phyloP scores from a whole-genome alignment of 2,113 vertebrate species.

The Hippolais icterina region DNA sequence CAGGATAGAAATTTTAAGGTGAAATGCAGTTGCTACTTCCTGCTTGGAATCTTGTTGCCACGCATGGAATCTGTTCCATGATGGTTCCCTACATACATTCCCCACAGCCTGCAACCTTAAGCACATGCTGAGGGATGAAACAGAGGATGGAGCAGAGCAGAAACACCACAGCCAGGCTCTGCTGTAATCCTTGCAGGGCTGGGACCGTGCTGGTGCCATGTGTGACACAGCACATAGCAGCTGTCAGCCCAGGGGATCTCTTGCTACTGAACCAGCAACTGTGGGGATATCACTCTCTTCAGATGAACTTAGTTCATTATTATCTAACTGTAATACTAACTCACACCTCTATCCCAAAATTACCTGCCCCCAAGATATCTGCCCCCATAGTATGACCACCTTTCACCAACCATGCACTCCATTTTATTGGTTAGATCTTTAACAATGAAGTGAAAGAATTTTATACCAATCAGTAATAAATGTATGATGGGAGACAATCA shows the following conservation, averaged over 20 bases:
- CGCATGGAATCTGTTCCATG: neutral
- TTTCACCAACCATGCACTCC: neutral
- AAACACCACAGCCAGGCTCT: neutral
- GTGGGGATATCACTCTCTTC: too few species aligned
- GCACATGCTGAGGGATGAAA: neutral
- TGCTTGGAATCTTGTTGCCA: neutral
- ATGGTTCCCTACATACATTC: neutral
- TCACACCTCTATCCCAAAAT: neutral
- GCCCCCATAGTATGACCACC: too few species aligned
- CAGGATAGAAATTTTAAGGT: neutral
- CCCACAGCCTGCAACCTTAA: neutral
- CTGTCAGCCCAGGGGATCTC: neutral
- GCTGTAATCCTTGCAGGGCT: neutral
- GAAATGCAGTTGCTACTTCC: neutral
- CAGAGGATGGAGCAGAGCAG: neutral
- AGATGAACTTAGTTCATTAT: neutral
- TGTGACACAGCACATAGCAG: neutral
- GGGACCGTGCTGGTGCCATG: accelerated
- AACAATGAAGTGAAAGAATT: accelerated
- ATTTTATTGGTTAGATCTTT: neutral
- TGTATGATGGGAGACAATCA: neutral
- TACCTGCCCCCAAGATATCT: neutral
- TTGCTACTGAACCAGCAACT: neutral
- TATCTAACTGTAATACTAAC: neutral
- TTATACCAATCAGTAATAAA: neutral